These are phyloP conservation scores for Anagrus nilaparvatae DNA, from an alignment of 1,140 invertebrate species.

Conservation along the genomic window DNA sequence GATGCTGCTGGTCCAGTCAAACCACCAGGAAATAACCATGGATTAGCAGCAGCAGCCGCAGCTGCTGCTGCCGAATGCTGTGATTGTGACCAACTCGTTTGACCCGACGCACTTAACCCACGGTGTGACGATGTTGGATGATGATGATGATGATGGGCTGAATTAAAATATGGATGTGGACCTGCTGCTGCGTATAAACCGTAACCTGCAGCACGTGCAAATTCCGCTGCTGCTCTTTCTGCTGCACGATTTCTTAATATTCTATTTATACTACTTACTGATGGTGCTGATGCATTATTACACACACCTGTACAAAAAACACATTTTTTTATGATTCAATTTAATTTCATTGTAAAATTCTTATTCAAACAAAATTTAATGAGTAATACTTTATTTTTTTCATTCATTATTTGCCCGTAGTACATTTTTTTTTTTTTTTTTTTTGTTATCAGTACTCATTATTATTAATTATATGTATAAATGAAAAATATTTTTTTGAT, in stretches of 20 bases:
- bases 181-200: constrained; percentile 64
- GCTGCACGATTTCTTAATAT: constrained; percentile 84
- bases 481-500: no score
- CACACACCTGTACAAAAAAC: constrained; percentile 59
- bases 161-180: constrained; percentile 53
- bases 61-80: constrained; percentile 22
- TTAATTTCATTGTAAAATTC: no score
- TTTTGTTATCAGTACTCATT: no score
- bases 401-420: no score
- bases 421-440: no score
- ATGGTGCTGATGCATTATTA: constrained; percentile 81
- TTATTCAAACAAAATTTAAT: no score
- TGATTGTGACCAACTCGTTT: no score
- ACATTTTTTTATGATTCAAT: no score
- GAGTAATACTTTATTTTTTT: no score
- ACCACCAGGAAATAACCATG: constrained; percentile 36
- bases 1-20: constrained; percentile 37
- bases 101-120: constrained; percentile 35
- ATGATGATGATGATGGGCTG: constrained; percentile 26
- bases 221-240: constrained; percentile 86
- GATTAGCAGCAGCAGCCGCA: constrained; percentile 35
- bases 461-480: no score
- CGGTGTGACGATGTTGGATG: constrained; percentile 21
- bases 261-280: constrained; percentile 86
- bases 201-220: constrained; percentile 81